Evolutionary conservation across 2,113 vertebrate genomes (phyloP).

Genomic region (Helogale parvula): DNA sequence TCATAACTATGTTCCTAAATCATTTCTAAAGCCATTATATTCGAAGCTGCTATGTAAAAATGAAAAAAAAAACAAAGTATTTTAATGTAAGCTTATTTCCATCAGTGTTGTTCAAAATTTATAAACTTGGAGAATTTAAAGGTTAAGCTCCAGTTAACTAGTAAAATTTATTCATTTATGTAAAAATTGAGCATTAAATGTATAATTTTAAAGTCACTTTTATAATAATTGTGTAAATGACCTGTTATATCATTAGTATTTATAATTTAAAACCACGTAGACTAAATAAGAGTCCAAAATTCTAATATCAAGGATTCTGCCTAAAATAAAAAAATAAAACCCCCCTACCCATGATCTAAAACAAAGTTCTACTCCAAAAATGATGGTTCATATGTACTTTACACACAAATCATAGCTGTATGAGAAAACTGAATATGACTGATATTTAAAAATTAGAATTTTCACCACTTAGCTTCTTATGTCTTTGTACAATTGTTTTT

Average conservation of each 20-base stretch:
- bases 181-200: background rate
- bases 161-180: background rate
- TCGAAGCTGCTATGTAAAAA: background rate
- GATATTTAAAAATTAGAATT: background rate
- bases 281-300: background rate
- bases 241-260: background rate
- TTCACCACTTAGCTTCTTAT: background rate
- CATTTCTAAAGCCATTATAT: background rate
- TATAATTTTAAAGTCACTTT: background rate
- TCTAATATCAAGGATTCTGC: background rate
- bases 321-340: constrained; percentile 34
- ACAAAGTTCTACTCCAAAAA: background rate
- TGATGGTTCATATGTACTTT: background rate
- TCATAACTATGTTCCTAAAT: background rate
- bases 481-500: background rate
- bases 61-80: background rate
- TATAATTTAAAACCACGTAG: background rate
- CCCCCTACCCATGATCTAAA: background rate
- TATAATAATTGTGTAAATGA: background rate
- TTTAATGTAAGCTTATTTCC: background rate
- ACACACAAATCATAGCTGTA: background rate
- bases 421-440: background rate
- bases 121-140: constrained; percentile 7
- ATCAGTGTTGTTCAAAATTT: background rate
- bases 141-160: background rate